Conservation (phyloP, 2,797 vertebrate species). For the Catharus ustulatus region DNA sequence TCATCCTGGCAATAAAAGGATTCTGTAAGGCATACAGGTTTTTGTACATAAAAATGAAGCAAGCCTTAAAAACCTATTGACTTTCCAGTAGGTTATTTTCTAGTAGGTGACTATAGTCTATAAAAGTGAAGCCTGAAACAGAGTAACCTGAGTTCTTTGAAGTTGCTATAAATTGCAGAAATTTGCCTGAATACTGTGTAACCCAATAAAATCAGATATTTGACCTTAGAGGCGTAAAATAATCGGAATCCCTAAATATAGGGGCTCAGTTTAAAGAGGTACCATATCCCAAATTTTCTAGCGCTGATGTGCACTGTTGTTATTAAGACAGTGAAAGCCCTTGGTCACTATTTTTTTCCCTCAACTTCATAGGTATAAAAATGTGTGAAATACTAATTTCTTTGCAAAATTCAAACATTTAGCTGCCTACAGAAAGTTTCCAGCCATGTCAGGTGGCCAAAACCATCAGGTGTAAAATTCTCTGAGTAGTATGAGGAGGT, state of each 20-base stretch:
- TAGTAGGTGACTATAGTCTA: conserved; percentile 4
- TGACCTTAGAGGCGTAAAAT: conserved; percentile 15
- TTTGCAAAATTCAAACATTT: not conserved
- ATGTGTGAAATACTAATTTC: not conserved
- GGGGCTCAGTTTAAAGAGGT: not conserved
- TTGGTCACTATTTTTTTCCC: not conserved
- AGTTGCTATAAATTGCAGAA: conserved; percentile 30
- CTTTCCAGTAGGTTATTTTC: conserved; percentile 58
- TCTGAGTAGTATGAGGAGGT: not conserved
- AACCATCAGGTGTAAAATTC: not conserved
- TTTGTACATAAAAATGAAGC: conserved; percentile 60
- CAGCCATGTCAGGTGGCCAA: rapidly evolving
- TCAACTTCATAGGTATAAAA: not conserved
- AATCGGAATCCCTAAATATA: not conserved
- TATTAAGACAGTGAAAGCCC: not conserved
- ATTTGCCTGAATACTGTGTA: conserved; percentile 8
- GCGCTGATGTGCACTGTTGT: not conserved
- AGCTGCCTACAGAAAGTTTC: not conserved
- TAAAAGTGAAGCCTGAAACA: conserved; percentile 53
- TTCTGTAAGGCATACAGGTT: not conserved
- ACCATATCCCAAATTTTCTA: not conserved
- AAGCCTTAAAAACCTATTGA: conserved; percentile 57
- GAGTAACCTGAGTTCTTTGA: not conserved
- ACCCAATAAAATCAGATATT: not conserved
- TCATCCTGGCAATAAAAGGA: conserved; percentile 38